Base-by-base conservation (phyloP, 2,113 vertebrate genomes). In the Hyperopisus bebe region DNA sequence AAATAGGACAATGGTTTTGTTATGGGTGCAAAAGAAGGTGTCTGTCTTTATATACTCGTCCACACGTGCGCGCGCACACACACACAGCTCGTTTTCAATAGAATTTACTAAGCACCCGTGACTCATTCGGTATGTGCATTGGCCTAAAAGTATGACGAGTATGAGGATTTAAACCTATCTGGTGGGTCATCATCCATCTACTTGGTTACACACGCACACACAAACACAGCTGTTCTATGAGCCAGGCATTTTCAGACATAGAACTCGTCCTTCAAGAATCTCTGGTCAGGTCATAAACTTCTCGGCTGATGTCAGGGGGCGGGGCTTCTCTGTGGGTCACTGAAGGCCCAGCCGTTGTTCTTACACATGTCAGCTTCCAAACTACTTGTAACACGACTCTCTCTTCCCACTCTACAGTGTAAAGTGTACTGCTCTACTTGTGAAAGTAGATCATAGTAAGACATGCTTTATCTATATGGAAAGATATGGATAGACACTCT, bases 1-100 rank as follows among this genome's bases (percentile, higher is more conserved):
- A 80, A 80, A 80, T 19, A 80, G 74, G 74, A 35, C 74, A 80
- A 80, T 80, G 35, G 74, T 80, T 70, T 31, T 70, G 74, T 80
- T 80, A 42, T 80, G 5, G 4, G 31, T 80, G 74, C 74, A 42
- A 80, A 77, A 35, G 13, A 42, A 3, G 13, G 35, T 17, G 13
- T 2, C 35, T 42, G 35, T 42, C 74, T 21, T 77, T 80, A 31
- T 42, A 80, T 15, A 80, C 74, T 80, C 10, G 7, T 27, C n/a
- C n/a, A n/a, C n/a, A n/a, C n/a, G 21, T 8, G 2, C 2, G 21
- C 1, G 15, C 55, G 1, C 27, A 3, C 27, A 70, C 27, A 74
- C 27, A 19, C 31, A 39, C 1, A 74, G 31, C 17, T 80, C 35
- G 7, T 19, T 80, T 80, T 42, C 13, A 42, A 10, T n/a, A 42